Evolutionary conservation across 2,113 vertebrate genomes (phyloP), one percentile per base, ranked within the genome.

Genomic region (Corythornis vintsioides): DNA sequence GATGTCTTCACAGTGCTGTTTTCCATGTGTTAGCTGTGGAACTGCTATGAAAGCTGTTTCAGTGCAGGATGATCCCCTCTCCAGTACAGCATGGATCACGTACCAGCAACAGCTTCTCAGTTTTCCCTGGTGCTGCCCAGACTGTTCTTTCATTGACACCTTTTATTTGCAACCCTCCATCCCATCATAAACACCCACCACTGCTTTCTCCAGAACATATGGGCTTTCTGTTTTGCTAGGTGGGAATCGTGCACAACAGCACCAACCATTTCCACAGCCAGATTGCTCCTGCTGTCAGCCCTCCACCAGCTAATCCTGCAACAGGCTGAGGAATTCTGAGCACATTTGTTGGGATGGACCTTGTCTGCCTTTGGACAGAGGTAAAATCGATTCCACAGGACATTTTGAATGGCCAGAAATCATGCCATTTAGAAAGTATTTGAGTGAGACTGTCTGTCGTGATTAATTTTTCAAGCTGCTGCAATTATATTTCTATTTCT

Each of bases 401-500:
- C 31, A 35, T 85, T 74, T 5, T n/a, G 59, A 89, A 69, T 72
- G 47, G 40, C 31, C 31, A 33, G 40, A 89, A 79, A 15, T 55
- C 78, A 70, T 42, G 61, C 29, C 40, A 17, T 73, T 88, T 65
- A 66, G 70, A 52, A 66, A 76, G 10, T 28, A 13, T 86, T 88
- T 65, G 61, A 84, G 76, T 75, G 76, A 86, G 33, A 76, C 43
- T 83, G 56, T 43, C 77, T 76, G 65, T 72, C 26, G 45, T 31
- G 22, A 91, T 89, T 89, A 89, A 70, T 89, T 92, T 87, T 87
- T 86, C 47, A 89, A 80, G 26, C 12, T 52, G 78, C 71, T 77
- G 33, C 9, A 87, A 87, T 80, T 75, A 57, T 74, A 92, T 84
- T 81, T 82, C n/a, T 87, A 11, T 22, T 79, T 63, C 73, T 90